Conservation (phyloP, 2,888 invertebrate species). For the Quadriops clusia region DNA sequence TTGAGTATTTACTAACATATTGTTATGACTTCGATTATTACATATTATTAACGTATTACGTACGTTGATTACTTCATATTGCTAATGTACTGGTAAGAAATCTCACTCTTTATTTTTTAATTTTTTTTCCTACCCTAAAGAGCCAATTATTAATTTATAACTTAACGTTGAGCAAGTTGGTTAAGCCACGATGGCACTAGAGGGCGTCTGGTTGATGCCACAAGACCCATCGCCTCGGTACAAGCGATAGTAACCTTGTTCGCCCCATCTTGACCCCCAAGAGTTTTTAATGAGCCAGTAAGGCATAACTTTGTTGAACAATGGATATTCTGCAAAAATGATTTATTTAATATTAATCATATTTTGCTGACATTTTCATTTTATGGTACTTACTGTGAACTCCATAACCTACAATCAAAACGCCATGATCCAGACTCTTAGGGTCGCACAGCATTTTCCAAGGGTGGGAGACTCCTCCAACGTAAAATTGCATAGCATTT, state of each 20-base stretch:
- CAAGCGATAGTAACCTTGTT: slow-evolving; percentile 88
- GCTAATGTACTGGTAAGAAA: no score
- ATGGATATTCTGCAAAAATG: slow-evolving; percentile 54
- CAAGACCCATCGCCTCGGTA: slow-evolving; percentile 92
- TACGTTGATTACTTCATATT: no score
- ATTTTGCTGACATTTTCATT: not conserved
- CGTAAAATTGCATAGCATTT: slow-evolving; percentile 93
- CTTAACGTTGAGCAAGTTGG: no score
- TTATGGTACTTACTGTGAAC: slow-evolving; percentile 49
- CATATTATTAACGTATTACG: no score
- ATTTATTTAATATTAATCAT: not conserved
- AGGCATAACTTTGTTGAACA: slow-evolving; percentile 69
- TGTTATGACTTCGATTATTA: no score
- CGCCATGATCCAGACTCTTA: slow-evolving; percentile 78
- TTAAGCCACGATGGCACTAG: slow-evolving; percentile 60
- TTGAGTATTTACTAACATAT: no score
- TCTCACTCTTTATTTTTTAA: no score
- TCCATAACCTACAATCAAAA: slow-evolving; percentile 91
- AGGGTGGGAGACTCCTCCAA: slow-evolving; percentile 90
- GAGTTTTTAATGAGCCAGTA: slow-evolving; percentile 94
- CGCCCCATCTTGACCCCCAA: slow-evolving; percentile 87
- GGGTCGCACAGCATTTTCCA: slow-evolving; percentile 71
- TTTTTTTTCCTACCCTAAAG: no score
- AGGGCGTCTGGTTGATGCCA: slow-evolving; percentile 84
- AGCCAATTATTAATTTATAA: no score